A percentile compares a stretch with the other conserved stretches of the same genome.
Conservation (phyloP, 2,888 invertebrate species). For the Apotomis betuletana region DNA sequence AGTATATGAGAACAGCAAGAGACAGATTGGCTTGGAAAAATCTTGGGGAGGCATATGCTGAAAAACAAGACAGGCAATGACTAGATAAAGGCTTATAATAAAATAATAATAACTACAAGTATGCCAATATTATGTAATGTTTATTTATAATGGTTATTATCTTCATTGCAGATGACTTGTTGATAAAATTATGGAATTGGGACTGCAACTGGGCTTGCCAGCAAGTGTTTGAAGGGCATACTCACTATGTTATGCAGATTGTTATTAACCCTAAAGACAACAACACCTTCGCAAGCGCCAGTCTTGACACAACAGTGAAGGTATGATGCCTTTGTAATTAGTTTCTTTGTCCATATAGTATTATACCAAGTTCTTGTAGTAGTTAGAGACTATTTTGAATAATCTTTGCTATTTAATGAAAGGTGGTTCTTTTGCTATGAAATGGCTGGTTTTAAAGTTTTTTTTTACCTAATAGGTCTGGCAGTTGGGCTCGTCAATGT, state of each 20-base stretch:
- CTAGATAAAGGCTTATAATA: too few relatives aligned
- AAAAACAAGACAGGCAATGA: too few relatives aligned
- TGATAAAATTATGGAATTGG: constrained; percentile 99
- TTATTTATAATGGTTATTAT: too few relatives aligned
- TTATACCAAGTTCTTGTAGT: background rate
- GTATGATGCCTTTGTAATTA: constrained; percentile 49
- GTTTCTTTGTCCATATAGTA: background rate
- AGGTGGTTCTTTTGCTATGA: too few relatives aligned
- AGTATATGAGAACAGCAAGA: too few relatives aligned
- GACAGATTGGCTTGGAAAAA: too few relatives aligned
- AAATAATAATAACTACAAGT: too few relatives aligned
- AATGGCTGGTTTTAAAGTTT: too few relatives aligned
- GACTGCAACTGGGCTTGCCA: constrained; percentile 99
- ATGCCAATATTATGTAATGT: too few relatives aligned
- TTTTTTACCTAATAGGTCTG: constrained; percentile 86
- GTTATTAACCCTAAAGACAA: constrained; percentile 99
- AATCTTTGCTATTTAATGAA: background rate
- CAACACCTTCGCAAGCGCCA: constrained; percentile 99
- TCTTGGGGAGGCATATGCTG: too few relatives aligned
- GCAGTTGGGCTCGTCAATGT: constrained; percentile 98
- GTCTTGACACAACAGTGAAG: constrained; percentile 98
- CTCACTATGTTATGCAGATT: constrained; percentile 99
- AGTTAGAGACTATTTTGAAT: background rate
- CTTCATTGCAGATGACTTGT: constrained; percentile 93
- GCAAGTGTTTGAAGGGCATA: constrained; percentile 99